Base-by-base conservation (phyloP, 2,888 invertebrate species). In the Liodrosophila aerea region DNA sequence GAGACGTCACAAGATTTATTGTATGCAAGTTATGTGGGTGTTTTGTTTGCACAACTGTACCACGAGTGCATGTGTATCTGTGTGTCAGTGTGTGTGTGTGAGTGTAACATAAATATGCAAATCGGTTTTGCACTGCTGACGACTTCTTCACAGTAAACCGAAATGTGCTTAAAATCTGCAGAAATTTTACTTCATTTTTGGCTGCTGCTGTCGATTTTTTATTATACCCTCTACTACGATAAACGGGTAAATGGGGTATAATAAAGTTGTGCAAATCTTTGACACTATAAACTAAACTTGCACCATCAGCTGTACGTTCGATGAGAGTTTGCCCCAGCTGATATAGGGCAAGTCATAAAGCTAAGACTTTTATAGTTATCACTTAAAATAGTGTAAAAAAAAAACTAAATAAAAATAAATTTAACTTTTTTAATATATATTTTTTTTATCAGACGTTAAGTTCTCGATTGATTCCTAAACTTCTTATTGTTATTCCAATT, bases 1-100 rank as follows among this genome's bases (percentile, higher is more conserved):
- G 86, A 70, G 83, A 83, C 85, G 68, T 83, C 83, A 83, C 83
- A 80, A 83, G 81, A 82, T 82, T 82, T 82, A 82, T 82, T 81
- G 85, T 83, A 76, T 85, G 85, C 84, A 81, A 62, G 72, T 80
- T 83, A 82, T 80, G 83, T 71, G 72, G 43, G 39, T 60, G 62
- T 73, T 57, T 64, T 71, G 54, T 70, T 73, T 65, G 65, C 73
- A 63, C 50, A 72, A 57, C 73, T 58, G 64, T 63, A 56, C 67
- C 34, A 18, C 7, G 30, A 33, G 18, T 52, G 8, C 29, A 15
- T 44, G 29, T 56, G 34, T 39, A 37, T 61, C 27, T 51, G 12
- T 31, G 33, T 33, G 7, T 40, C 41, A 27, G 27, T 57, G 11
- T 37, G 9, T 13, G 30, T 30, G 33, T 33, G 41, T 29, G 53